These are phyloP conservation scores for Ichneumoninae sp. DNA, from an alignment of 2,888 invertebrate species.

Conservation along the genomic window DNA sequence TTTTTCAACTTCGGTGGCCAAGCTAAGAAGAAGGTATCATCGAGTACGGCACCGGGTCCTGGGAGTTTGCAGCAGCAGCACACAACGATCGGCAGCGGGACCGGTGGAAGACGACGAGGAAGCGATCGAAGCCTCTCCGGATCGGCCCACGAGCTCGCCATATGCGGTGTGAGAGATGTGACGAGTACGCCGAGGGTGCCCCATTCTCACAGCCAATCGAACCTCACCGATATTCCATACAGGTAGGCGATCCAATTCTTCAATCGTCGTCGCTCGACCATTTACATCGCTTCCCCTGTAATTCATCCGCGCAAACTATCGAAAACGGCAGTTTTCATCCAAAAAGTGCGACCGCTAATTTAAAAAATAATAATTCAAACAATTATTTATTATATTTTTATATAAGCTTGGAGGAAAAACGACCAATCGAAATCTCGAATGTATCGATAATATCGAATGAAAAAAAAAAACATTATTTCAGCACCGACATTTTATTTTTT, in stretches of 20 bases:
- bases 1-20: constrained; percentile 96
- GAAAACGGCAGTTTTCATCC: neutral
- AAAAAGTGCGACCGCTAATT: no score
- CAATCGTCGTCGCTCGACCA: neutral
- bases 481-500: neutral
- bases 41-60: constrained; percentile 86
- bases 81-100: constrained; percentile 77
- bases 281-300: neutral
- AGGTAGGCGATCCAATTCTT: constrained; percentile 86
- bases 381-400: no score
- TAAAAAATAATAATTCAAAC: no score
- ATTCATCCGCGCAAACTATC: neutral
- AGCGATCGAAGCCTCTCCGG: constrained; percentile 94
- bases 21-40: constrained; percentile 92
- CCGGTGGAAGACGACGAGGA: constrained; percentile 88
- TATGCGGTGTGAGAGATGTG: constrained; percentile 88
- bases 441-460: no score
- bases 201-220: constrained; percentile 96
- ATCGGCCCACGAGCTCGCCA: constrained; percentile 92
- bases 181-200: constrained; percentile 87
- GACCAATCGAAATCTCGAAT: no score
- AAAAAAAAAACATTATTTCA: neutral
- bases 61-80: constrained; percentile 83
- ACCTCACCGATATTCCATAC: constrained; percentile 93
- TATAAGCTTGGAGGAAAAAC: no score